phyloP scores from a whole-genome alignment of 2,113 vertebrate species.

The Sclerurus mexicanus region DNA sequence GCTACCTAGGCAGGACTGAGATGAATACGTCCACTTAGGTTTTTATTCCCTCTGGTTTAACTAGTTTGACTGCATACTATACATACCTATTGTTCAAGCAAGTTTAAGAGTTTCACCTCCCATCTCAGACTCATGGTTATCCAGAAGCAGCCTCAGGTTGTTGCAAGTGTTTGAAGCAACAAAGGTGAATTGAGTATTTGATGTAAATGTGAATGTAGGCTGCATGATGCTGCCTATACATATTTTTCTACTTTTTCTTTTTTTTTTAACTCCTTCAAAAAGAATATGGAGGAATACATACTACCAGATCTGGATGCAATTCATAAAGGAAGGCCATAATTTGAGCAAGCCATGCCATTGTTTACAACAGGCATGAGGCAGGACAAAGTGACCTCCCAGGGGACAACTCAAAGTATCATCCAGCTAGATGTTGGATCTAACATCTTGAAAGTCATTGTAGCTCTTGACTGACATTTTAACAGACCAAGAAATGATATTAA shows the following conservation, averaged over 20 bases:
- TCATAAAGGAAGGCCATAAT: background rate
- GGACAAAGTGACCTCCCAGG: background rate
- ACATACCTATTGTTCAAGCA: background rate
- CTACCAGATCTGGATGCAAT: background rate
- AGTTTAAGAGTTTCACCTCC: slow-evolving; percentile 16
- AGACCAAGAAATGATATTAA: background rate
- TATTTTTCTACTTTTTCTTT: background rate
- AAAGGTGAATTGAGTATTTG: background rate
- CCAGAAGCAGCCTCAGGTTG: slow-evolving; percentile 27
- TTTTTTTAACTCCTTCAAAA: no score
- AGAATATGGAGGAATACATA: background rate
- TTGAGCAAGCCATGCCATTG: background rate
- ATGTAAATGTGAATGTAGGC: slow-evolving; percentile 8
- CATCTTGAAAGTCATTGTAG: background rate
- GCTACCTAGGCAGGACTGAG: background rate
- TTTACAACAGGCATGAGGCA: background rate
- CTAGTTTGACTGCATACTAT: background rate
- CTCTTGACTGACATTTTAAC: background rate
- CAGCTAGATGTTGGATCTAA: background rate
- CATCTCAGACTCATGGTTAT: slow-evolving; percentile 26
- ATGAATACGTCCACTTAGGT: background rate
- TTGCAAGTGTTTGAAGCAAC: slow-evolving; percentile 35
- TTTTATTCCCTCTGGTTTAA: slow-evolving; percentile 47
- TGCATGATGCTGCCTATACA: background rate
- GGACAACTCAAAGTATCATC: background rate